Percentiles rank a stretch among this genome's conserved stretches.
Conservation (phyloP, 2,888 invertebrate genomes). For the Eueremaeus valkanovi region DNA sequence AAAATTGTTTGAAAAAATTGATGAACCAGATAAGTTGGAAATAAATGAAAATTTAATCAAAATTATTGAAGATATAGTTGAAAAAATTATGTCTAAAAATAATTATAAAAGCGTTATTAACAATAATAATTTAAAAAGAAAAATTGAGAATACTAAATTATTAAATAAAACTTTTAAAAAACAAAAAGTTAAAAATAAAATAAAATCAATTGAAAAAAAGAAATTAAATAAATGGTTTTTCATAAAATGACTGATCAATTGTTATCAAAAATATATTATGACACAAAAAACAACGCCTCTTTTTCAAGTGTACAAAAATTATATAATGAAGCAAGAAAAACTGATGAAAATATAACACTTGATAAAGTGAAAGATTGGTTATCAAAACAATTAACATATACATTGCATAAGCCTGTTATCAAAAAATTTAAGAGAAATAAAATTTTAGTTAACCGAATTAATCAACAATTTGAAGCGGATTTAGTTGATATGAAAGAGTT, state of each 20-base stretch:
- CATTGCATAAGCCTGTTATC: slow-evolving; percentile 41
- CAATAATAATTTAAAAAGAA: not conserved
- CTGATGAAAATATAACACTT: not conserved
- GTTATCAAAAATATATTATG: not conserved
- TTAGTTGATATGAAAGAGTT: slow-evolving; percentile 48
- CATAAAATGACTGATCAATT: not conserved
- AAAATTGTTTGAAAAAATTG: not conserved
- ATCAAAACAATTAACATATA: slow-evolving; percentile 39
- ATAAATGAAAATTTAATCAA: not conserved
- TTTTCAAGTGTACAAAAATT: too few species aligned
- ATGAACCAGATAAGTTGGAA: not conserved
- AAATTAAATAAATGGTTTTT: not conserved
- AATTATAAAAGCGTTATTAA: too few species aligned
- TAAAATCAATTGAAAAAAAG: not conserved
- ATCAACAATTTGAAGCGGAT: slow-evolving; percentile 48
- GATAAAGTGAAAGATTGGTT: not conserved
- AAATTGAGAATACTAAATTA: too few species aligned
- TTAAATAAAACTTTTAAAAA: not conserved
- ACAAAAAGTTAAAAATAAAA: not conserved
- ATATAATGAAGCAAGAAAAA: not conserved
- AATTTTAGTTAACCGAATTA: slow-evolving; percentile 45
- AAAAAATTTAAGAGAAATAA: slow-evolving; percentile 40
- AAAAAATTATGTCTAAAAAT: not conserved
- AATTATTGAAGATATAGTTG: not conserved
- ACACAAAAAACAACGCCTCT: not conserved